phyloP scores from a whole-genome alignment of 2,888 invertebrate species.

The Cataglyphis altisquamis region DNA sequence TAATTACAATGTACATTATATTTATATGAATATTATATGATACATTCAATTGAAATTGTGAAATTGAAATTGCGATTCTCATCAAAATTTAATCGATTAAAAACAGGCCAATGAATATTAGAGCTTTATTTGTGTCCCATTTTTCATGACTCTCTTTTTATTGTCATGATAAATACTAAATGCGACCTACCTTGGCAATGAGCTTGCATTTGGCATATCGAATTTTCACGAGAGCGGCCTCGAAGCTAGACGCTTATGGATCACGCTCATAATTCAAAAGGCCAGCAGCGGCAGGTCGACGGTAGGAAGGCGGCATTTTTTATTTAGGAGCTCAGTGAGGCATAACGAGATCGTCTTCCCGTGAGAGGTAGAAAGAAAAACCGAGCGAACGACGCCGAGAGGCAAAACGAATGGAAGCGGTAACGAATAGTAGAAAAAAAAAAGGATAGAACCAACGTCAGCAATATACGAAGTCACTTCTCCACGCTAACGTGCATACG shows the following conservation, averaged over 20 bases:
- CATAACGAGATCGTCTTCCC: conserved; percentile 44
- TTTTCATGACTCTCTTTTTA: background rate
- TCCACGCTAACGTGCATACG: background rate
- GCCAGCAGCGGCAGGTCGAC: conserved; percentile 13
- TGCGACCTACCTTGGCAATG: conserved; percentile 6
- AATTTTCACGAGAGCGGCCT: conserved; percentile 18
- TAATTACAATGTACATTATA: background rate
- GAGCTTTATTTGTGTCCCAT: background rate
- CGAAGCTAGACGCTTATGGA: conserved; percentile 31
- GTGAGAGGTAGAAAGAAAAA: background rate
- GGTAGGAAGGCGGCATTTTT: conserved; percentile 17
- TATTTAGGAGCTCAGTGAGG: conserved; percentile 20
- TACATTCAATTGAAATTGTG: background rate
- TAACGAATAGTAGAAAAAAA: conserved; percentile 6
- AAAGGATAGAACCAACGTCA: background rate
- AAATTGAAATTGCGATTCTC: too few species aligned
- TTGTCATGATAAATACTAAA: background rate
- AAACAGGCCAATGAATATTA: background rate
- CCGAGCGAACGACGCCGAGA: background rate
- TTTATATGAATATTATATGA: background rate
- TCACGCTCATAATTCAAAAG: conserved; percentile 36
- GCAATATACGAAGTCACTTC: background rate
- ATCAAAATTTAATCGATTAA: background rate
- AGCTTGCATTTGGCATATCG: conserved; percentile 27
- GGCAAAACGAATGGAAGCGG: conserved; percentile 19